These are phyloP conservation scores for Pandion haliaetus DNA, from an alignment of 2,113 vertebrate species.

Conservation along the genomic window DNA sequence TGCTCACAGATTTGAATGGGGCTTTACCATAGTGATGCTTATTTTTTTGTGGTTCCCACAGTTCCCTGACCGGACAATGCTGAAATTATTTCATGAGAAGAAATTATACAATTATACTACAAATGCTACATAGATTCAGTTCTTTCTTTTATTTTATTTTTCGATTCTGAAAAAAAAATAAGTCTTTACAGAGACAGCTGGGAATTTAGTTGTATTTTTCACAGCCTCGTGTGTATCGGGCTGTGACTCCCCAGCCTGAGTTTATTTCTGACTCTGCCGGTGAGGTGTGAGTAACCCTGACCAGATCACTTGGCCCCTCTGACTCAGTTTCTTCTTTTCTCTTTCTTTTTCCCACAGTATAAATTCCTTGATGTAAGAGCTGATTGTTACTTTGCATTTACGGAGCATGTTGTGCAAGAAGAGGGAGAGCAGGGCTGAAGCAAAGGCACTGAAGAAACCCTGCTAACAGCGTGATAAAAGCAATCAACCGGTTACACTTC, in stretches of 20 bases:
- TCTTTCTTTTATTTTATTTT: neutral
- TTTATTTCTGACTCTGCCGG: neutral
- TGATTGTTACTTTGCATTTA: neutral
- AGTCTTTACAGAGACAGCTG: neutral
- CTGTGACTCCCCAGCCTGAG: neutral
- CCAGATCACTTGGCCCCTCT: neutral
- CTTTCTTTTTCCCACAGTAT: neutral
- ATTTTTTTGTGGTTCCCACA: neutral
- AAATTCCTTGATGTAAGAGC: neutral
- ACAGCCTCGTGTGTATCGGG: neutral
- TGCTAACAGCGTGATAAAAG: neutral
- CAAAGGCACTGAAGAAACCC: neutral
- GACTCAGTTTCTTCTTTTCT: neutral
- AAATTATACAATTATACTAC: neutral
- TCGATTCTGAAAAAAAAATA: neutral
- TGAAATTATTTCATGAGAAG: neutral
- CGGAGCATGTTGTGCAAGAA: neutral
- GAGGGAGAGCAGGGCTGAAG: neutral
- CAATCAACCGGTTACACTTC: neutral
- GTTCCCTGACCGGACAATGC: neutral
- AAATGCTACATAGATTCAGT: neutral
- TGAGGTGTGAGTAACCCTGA: constrained; percentile 8
- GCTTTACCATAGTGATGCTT: neutral
- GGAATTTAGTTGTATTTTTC: neutral
- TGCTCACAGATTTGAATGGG: neutral